phyloP scores from a whole-genome alignment of 2,888 invertebrate species.

The Pristionchus exspectatus region DNA sequence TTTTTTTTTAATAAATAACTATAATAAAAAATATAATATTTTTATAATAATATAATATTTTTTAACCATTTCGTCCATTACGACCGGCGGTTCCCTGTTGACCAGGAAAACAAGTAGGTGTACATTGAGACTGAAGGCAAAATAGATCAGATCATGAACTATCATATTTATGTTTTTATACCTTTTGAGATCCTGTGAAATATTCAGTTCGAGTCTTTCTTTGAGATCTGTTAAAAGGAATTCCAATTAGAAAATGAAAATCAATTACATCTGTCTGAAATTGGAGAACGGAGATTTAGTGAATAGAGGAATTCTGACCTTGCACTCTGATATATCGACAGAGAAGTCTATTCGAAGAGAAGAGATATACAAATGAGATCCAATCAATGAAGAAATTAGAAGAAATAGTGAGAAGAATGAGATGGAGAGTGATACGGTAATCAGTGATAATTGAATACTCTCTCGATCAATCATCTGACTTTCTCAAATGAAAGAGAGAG shows the following conservation, averaged over 20 bases:
- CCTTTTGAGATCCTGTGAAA: background rate
- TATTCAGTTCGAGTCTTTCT: background rate
- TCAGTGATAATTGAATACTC: slow-evolving; percentile 39
- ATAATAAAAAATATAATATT: too few species aligned
- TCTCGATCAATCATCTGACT: slow-evolving; percentile 44
- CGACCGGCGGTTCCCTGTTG: background rate
- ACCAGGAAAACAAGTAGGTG: background rate
- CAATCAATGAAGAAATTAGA: background rate
- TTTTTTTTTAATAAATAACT: too few species aligned
- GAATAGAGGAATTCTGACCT: background rate
- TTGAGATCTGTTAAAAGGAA: slow-evolving; percentile 13
- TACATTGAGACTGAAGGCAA: slow-evolving; percentile 14
- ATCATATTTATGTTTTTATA: background rate
- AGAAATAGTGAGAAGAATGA: slow-evolving; percentile 5
- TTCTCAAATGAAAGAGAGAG: slow-evolving; percentile 28
- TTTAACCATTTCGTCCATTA: slow-evolving; percentile 1
- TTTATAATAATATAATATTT: too few species aligned
- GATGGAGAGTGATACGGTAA: background rate
- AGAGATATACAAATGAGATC: background rate
- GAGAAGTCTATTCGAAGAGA: background rate
- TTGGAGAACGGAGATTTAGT: background rate
- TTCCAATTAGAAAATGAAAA: background rate
- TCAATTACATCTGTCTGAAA: slow-evolving; percentile 10
- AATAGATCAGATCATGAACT: background rate
- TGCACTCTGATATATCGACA: slow-evolving; percentile 4